Percentiles rank a stretch among this genome's conserved stretches.
phyloP scores from a whole-genome alignment of 2,888 invertebrate species.

The Hermodice carunculata region DNA sequence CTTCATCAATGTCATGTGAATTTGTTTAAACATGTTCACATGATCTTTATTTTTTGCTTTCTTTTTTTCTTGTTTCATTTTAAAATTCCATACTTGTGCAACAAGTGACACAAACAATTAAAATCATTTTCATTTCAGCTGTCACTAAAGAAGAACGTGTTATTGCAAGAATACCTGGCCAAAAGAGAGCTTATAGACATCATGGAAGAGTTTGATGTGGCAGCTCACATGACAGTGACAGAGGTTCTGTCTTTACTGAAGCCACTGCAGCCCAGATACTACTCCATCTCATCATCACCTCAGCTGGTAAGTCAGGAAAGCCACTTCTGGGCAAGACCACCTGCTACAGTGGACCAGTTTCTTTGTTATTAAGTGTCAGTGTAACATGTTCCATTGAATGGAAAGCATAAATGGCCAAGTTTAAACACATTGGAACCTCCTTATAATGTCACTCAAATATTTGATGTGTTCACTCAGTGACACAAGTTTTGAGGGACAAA shows the following conservation, averaged over 20 bases:
- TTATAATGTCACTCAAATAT: too few species aligned
- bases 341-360: neutral
- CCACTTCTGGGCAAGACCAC: too few species aligned
- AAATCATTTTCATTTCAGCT: constrained; percentile 29
- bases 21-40: too few species aligned
- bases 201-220: constrained; percentile 34
- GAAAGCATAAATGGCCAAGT: neutral
- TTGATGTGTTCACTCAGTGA: too few species aligned
- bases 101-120: too few species aligned
- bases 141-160: constrained; percentile 22
- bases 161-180: constrained; percentile 37
- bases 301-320: constrained; percentile 41
- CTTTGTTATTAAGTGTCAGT: neutral
- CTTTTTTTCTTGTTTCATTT: too few species aligned
- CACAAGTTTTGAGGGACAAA: too few species aligned
- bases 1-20: too few species aligned
- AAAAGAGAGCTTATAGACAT: constrained; percentile 49
- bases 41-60: too few species aligned
- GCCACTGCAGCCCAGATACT: constrained; percentile 53
- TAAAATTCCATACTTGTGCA: too few species aligned
- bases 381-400: neutral
- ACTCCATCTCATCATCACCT: constrained; percentile 56
- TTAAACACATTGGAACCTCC: too few species aligned
- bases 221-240: constrained; percentile 26
- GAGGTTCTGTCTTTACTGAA: constrained; percentile 45